Evolutionary conservation across 1,140 invertebrate genomes (phyloP).

Genomic region (Steinernema feltiae): DNA sequence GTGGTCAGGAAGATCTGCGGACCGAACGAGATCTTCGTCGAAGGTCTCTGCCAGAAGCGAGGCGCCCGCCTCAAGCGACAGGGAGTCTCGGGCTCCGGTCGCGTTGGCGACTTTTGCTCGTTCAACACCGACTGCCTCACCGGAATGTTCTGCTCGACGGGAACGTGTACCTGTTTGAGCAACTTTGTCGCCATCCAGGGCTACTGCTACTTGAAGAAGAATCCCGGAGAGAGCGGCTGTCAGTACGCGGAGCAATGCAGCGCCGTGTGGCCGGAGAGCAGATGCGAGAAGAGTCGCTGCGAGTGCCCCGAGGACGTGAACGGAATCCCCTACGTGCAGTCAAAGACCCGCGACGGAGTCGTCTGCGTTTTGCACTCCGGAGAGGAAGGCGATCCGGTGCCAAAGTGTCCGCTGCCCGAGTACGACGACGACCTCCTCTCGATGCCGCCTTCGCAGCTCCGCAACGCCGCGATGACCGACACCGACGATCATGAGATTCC

Average conservation of each 20-base stretch:
- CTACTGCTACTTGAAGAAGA: conserved; percentile 56
- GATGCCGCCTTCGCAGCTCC: conserved; percentile 56
- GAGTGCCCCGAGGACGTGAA: conserved; percentile 56
- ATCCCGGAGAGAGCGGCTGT: conserved; percentile 54
- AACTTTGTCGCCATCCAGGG: conserved; percentile 57
- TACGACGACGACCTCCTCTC: conserved; percentile 54
- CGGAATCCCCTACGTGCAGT: conserved; percentile 46
- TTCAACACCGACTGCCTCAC: conserved; percentile 56
- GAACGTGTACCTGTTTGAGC: conserved; percentile 52
- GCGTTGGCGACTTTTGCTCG: conserved; percentile 54
- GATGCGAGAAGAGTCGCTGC: conserved; percentile 55
- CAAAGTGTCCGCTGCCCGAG: conserved; percentile 52
- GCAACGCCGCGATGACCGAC: conserved; percentile 54
- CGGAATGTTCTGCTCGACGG: conserved; percentile 57
- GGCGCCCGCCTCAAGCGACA: conserved; percentile 48
- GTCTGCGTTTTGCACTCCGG: conserved; percentile 55
- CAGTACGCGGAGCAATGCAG: conserved; percentile 55
- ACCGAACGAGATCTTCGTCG: conserved; percentile 48
- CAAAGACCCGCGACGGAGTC: conserved; percentile 55
- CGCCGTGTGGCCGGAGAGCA: conserved; percentile 55
- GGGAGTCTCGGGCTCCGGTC: conserved; percentile 52
- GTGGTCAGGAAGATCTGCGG: conserved; percentile 38
- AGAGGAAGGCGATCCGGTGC: conserved; percentile 55
- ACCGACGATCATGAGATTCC: conserved; percentile 56
- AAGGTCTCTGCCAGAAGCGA: conserved; percentile 43